Evolutionary conservation across 2,888 invertebrate genomes (phyloP).

Genomic region (Platycheirus rosarum): DNA sequence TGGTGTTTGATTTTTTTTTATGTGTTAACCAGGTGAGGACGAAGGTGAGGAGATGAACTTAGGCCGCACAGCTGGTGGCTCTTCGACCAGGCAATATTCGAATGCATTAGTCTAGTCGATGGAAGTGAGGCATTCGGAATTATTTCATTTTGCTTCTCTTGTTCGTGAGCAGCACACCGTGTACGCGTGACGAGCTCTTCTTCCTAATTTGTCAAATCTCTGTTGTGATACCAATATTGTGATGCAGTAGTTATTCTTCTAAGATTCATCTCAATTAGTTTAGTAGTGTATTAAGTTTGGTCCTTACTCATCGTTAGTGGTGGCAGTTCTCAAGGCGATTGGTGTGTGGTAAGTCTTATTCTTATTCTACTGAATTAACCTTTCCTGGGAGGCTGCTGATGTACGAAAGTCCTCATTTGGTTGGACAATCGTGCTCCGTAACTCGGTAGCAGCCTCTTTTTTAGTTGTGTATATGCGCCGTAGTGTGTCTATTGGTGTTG

Average conservation of each 20-base stretch:
- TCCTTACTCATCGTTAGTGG: neutral
- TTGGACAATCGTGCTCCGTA: slow-evolving; percentile 20
- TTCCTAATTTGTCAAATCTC: slow-evolving; percentile 44
- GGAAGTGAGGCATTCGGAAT: slow-evolving; percentile 71
- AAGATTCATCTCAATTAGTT: slow-evolving; percentile 7
- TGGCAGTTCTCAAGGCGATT: slow-evolving; percentile 52
- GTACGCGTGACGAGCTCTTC: slow-evolving; percentile 58
- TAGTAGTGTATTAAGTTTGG: slow-evolving; percentile 26
- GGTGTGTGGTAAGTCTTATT: slow-evolving; percentile 63
- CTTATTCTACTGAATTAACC: slow-evolving; percentile 19
- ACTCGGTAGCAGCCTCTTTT: slow-evolving; percentile 33
- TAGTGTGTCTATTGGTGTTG: slow-evolving; percentile 65
- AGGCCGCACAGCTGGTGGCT: slow-evolving; percentile 71
- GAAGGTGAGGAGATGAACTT: slow-evolving; percentile 68
- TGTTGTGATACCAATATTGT: slow-evolving; percentile 28
- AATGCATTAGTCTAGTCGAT: slow-evolving; percentile 73
- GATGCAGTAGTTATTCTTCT: slow-evolving; percentile 35
- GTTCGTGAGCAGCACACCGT: slow-evolving; percentile 68
- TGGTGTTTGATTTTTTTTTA: slow-evolving; percentile 58
- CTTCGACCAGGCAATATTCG: slow-evolving; percentile 63
- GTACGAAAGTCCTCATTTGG: slow-evolving; percentile 43
- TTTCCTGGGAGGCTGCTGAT: slow-evolving; percentile 17
- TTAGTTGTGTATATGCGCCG: slow-evolving; percentile 49
- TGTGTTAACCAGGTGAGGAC: slow-evolving; percentile 68
- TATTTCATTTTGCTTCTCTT: slow-evolving; percentile 73